Evolutionary conservation across 2,888 invertebrate species (phyloP), one percentile per base, ranked within the genome.

Genomic region (Drosophila melanocephala): DNA sequence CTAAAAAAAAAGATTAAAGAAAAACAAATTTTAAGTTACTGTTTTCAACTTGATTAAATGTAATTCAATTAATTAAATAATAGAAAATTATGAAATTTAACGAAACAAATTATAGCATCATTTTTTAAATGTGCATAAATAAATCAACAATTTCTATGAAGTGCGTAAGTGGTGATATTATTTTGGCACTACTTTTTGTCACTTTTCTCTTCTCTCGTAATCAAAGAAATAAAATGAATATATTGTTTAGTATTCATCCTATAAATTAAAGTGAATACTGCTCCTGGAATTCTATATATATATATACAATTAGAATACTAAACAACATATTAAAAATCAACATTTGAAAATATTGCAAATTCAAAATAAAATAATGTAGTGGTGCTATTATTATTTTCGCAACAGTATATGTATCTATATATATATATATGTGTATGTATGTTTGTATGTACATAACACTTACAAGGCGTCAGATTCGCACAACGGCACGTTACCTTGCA

Each of bases 401-500:
- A 12, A 42, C n/a, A 5, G 10, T 42, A 3, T 22, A 42, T 10
- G 10, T 10, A 10, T 10, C 1, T n/a, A n/a, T 35, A 35, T 14
- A 14, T 32, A 12, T 33, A 33, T 12, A 33, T 4, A 33, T 33
- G 7, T 30, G 7, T 30, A 7, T 32, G 12, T 14, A 9, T 16
- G 7, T 47, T 3, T 14, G 9, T 32, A 26, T 16, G 14, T 28
- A 51, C n/a, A 32, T 37, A 12, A 16, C 16, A 55, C 26, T 55
- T 30, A 32, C 28, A 39, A 33, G 33, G 68, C 37, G 5, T 35
- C 9, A 50, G 39, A 66, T 33, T 74, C 14, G 35, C 32, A 33
- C 22, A 57, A 33, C 12, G 63, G 63, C 72, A 78, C 80, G 80
- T 71, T 56, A 47, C 50, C 53, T 56, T 76, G 58, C 72, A 51